phyloP scores from a whole-genome alignment of 2,113 vertebrate genomes.

The Chinchilla lanigera region DNA sequence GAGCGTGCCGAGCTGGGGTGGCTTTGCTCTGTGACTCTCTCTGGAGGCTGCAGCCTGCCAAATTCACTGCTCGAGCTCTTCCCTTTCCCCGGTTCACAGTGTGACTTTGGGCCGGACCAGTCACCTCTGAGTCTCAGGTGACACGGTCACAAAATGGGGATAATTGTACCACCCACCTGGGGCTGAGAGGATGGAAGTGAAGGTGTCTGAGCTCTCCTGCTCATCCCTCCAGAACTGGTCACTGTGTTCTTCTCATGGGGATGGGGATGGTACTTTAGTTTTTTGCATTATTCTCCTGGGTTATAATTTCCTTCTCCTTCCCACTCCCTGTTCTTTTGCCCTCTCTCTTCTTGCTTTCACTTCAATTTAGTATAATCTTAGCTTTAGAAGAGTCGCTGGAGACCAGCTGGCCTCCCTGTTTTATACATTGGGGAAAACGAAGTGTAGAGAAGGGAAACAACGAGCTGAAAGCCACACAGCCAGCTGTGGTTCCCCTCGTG shows the following conservation, averaged over 20 bases:
- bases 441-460: neutral
- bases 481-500: neutral
- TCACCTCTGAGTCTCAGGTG: neutral
- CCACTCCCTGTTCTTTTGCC: neutral
- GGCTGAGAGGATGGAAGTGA: neutral
- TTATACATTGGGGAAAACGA: neutral
- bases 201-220: neutral
- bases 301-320: neutral
- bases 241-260: neutral
- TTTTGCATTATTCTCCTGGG: neutral
- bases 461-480: neutral
- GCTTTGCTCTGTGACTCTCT: too few relatives aligned
- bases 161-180: neutral
- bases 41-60: neutral
- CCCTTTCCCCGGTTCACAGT: neutral
- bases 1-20: too few relatives aligned
- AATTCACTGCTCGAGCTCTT: neutral
- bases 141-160: fast-evolving
- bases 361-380: neutral
- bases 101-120: neutral
- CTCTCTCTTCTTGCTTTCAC: neutral
- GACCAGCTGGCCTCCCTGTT: neutral
- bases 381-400: neutral
- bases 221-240: neutral
- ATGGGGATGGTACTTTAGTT: fast-evolving